Evolutionary conservation across 2,888 invertebrate species (phyloP).

Genomic region (Campoplex capitator): DNA sequence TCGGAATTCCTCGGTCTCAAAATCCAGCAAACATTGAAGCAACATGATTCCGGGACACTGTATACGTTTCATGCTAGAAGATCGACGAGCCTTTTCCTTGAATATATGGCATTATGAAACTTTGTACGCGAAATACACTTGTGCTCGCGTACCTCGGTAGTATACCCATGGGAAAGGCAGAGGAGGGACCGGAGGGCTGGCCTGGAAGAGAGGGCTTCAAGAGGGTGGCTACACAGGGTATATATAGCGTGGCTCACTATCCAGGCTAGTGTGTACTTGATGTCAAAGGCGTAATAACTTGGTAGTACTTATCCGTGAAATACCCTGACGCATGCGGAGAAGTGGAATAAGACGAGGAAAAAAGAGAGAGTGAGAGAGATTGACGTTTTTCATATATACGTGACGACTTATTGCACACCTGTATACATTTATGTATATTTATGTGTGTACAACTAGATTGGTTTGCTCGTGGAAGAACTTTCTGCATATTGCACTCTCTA

Average conservation of each 20-base stretch:
- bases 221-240: slow-evolving; percentile 33
- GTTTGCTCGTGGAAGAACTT: slow-evolving; percentile 57
- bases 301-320: slow-evolving; percentile 72
- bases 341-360: slow-evolving; percentile 22
- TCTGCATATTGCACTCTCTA: slow-evolving; percentile 55
- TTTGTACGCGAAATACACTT: slow-evolving; percentile 61
- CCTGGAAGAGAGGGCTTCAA: slow-evolving; percentile 21
- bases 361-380: slow-evolving; percentile 29
- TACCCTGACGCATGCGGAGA: slow-evolving; percentile 46
- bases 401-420: slow-evolving; percentile 72
- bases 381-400: slow-evolving; percentile 60
- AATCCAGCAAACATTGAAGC: neutral
- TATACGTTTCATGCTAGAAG: neutral
- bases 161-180: slow-evolving; percentile 5
- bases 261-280: slow-evolving; percentile 74
- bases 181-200: neutral
- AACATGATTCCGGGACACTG: slow-evolving; percentile 1
- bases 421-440: slow-evolving; percentile 15
- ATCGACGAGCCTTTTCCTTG: slow-evolving; percentile 30
- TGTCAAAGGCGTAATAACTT: slow-evolving; percentile 79
- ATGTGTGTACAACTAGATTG: slow-evolving; percentile 37
- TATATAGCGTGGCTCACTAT: slow-evolving; percentile 44
- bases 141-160: slow-evolving; percentile 30
- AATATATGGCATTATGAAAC: slow-evolving; percentile 65
- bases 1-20: neutral